These are phyloP conservation scores for Amblyjoppa proteus DNA, from an alignment of 2,888 invertebrate species.

Conservation along the genomic window DNA sequence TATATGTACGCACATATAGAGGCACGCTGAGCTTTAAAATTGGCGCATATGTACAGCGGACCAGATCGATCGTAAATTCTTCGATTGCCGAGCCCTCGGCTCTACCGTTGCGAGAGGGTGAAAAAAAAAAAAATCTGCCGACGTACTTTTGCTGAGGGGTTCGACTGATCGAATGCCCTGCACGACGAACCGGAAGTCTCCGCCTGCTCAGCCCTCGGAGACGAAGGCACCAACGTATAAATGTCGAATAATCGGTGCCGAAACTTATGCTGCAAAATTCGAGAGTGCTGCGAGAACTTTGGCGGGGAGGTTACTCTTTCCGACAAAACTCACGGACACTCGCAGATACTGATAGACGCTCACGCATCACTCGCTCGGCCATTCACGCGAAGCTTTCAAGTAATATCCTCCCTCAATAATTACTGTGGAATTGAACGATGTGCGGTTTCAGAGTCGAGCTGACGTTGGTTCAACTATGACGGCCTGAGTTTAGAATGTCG, in stretches of 20 bases:
- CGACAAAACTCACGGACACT: too few relatives aligned
- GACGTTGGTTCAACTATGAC: too few relatives aligned
- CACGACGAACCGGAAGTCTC: background rate
- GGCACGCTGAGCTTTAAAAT: conserved; percentile 18
- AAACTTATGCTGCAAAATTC: too few relatives aligned
- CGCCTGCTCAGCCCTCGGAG: background rate
- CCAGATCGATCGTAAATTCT: conserved; percentile 64
- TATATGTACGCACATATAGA: conserved; percentile 4
- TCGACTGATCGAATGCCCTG: background rate
- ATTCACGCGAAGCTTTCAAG: too few relatives aligned
- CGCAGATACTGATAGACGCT: too few relatives aligned
- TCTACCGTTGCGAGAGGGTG: conserved; percentile 28
- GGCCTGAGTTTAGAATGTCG: too few relatives aligned
- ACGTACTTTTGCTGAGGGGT: conserved; percentile 25
- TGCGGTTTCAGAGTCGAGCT: too few relatives aligned
- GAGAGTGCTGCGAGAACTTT: too few relatives aligned
- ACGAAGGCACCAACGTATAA: background rate
- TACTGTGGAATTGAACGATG: too few relatives aligned
- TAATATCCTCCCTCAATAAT: too few relatives aligned
- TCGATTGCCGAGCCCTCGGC: conserved; percentile 41
- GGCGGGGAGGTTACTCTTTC: too few relatives aligned
- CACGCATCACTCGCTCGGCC: too few relatives aligned
- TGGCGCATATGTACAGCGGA: conserved; percentile 49
- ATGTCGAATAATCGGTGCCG: background rate
- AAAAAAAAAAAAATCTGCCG: conserved; percentile 56